Evolutionary conservation across 2,113 vertebrate genomes (phyloP), one percentile per base, ranked within the genome.

Genomic region (Clarias macrocephalus): DNA sequence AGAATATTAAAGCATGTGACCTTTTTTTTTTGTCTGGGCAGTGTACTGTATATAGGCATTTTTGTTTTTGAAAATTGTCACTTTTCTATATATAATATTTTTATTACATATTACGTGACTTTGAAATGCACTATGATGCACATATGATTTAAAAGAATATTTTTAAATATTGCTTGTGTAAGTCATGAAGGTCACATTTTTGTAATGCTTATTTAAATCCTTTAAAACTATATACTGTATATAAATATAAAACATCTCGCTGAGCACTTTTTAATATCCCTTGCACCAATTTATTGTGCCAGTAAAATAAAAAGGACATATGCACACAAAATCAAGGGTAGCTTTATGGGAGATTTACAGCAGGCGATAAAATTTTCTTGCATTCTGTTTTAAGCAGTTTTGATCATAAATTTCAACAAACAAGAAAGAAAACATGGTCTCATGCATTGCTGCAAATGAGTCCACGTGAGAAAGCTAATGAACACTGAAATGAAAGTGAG

Each of bases 401-500:
- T 28, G 54, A 80, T 68, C 85, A 89, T 87, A 72, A 91, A 88
- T 88, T 54, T 57, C 25, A 28, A 7, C n/a, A 30, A 73, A 42
- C 5, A 73, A 75, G 2, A 19, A 21, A 11, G 21, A 42, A 75
- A 75, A 3, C 33, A 52, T 76, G 3, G 23, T 33, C 66, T 68
- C 59, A 72, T 83, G 63, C 80, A 84, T 84, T 54, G 30, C 21
- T 62, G 9, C 79, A 87, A 88, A 90, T 88, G 52, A 90, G 82
- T 65, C 42, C 75, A 65, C 30, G 79, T 63, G 48, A 80, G 42
- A 25, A 68, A 72, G 87, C 48, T 89, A 92, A 92, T 90, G 87
- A 89, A 88, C 87, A 88, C 87, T 86, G 86, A 90, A 91, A 89
- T 89, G 85, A 84, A 72, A 88, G 79, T 70, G 60, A 89, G 83